Evolutionary conservation across 35 echinoderm and acorn worm species (phyloP).

Genomic region (Eucidaris tribuloides): DNA sequence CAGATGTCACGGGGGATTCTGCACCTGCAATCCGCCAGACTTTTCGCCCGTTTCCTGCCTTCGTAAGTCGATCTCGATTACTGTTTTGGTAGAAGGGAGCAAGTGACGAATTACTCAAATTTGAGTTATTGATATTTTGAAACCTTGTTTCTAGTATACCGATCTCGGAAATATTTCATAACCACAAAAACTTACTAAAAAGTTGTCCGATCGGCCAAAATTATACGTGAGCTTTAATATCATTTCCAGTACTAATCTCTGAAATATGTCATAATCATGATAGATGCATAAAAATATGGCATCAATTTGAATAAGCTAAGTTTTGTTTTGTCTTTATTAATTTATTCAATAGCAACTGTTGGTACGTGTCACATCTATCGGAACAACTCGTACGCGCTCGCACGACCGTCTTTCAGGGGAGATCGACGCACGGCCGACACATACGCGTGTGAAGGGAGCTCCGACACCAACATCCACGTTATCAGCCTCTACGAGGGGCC

Average conservation of each 20-base stretch:
- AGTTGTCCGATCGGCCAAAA: too few relatives aligned
- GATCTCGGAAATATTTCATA: too few relatives aligned
- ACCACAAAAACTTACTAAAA: too few relatives aligned
- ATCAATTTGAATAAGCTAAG: too few relatives aligned
- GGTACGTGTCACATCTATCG: constrained; percentile 53
- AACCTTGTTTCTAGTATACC: too few relatives aligned
- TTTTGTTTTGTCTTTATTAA: neutral
- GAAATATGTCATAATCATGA: too few relatives aligned
- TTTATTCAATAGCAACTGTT: constrained; percentile 15
- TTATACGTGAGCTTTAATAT: too few relatives aligned
- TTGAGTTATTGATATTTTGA: too few relatives aligned
- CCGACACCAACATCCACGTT: constrained; percentile 22
- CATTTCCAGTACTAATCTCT: too few relatives aligned
- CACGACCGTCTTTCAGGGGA: neutral
- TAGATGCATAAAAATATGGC: too few relatives aligned
- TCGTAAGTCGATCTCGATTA: constrained; percentile 45
- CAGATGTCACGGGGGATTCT: constrained; percentile 52
- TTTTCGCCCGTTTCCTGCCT: constrained; percentile 62
- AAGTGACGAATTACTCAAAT: too few relatives aligned
- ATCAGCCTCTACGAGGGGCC: constrained; percentile 70
- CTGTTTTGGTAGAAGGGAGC: too few relatives aligned
- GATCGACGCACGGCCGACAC: constrained; percentile 28
- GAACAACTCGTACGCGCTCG: constrained; percentile 11
- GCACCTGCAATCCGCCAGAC: constrained; percentile 63
- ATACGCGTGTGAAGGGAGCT: constrained; percentile 20